Base-by-base conservation (phyloP, 2,888 invertebrate species). In the Zaprionus obscuricornis region DNA sequence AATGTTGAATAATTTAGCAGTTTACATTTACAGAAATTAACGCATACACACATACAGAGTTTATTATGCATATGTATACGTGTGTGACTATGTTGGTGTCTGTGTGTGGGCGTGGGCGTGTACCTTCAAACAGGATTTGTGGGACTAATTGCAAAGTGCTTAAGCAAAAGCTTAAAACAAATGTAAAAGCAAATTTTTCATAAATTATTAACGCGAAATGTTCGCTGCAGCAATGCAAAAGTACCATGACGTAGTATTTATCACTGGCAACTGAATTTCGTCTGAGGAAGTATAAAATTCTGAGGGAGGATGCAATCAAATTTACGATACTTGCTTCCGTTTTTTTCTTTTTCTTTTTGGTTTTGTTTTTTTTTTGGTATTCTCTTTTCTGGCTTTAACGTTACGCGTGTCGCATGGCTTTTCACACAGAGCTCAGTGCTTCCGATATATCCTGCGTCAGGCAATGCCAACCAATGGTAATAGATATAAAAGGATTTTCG, bases 71-170 rank as follows among this genome's bases (percentile, higher is more conserved):
- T 52, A 50, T 49, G 60, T 39, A 29, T 60, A 64, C 14, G 16
- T 8, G 22, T 2, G 24, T 29, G 17, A 31, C 43, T 45, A 42
- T 40, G 37, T 16, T 24, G 22, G 31, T 33, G 31, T 27, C 17
- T 8, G n/a, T 17, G 20, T 13, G 50, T 49, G 56, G 50, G 52
- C 47, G 43, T 47, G 49, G 27, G 52, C 59, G 69, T 68, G 51
- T 59, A 51, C 62, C 55, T 52, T 47, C 71, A 81, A 83, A 85
- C 66, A 58, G 79, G 85, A 87, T 88, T 87, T 87, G 77, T 57
- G 68, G 75, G 87, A 88, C 89, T 88, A 88, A 88, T 88, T 88
- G 89, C 83, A 87, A 88, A 87, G 88, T 88, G 77, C 87, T 88
- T 88, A 82, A 87, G 83, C 73, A 85, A 84, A 73, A 82, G 86